Percentiles rank a stretch among this genome's conserved stretches.
Conservation (phyloP, 2,113 vertebrate genomes). For the Ia io region DNA sequence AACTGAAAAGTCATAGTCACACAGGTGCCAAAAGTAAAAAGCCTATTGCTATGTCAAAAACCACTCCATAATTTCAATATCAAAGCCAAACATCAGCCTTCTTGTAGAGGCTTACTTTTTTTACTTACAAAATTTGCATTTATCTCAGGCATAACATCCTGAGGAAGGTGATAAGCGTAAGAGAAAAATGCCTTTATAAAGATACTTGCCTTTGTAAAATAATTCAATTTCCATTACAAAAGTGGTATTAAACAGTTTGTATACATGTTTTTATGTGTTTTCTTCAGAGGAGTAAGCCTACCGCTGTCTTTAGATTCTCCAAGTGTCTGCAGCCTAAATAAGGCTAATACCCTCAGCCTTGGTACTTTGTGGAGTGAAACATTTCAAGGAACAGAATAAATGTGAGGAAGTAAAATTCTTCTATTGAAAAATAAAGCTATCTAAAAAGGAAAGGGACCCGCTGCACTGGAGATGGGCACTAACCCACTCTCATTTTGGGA, state of each 20-base stretch:
- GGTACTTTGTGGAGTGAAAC: neutral
- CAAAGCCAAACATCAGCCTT: neutral
- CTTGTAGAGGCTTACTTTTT: neutral
- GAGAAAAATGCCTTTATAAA: neutral
- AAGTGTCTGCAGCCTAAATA: neutral
- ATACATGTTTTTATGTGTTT: neutral
- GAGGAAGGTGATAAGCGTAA: neutral
- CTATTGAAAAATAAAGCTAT: neutral
- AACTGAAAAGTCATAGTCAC: neutral
- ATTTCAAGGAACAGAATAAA: neutral
- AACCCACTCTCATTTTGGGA: neutral
- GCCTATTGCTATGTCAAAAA: neutral
- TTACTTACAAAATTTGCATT: conserved; percentile 38
- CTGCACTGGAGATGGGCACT: neutral
- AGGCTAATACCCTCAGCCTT: neutral
- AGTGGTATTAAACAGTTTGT: neutral
- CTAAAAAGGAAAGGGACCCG: neutral
- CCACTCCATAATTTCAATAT: neutral
- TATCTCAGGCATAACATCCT: conserved; percentile 35
- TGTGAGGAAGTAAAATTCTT: neutral
- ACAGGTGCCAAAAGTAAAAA: conserved; percentile 32
- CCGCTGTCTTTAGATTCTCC: neutral
- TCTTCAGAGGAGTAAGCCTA: neutral
- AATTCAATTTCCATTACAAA: neutral
- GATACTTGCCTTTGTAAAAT: neutral